Conservation (phyloP, 2,888 invertebrate genomes). For the Orgyia antiqua region DNA sequence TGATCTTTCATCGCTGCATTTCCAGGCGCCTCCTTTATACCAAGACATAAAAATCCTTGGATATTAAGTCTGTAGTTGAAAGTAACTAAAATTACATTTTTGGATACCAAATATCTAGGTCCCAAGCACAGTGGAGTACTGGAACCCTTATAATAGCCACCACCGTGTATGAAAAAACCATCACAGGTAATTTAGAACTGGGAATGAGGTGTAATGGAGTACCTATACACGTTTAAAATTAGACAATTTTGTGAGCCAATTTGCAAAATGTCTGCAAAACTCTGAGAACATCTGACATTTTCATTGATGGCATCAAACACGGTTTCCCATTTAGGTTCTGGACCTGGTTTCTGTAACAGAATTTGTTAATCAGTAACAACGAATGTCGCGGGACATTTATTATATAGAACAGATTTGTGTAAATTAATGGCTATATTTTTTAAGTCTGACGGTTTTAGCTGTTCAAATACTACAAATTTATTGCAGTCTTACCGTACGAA, state of each 20-base stretch:
- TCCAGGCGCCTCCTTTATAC: slow-evolving; percentile 57
- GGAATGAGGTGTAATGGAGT: slow-evolving; percentile 36
- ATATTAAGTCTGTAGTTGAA: slow-evolving; percentile 61
- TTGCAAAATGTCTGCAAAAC: slow-evolving; percentile 17
- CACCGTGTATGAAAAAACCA: slow-evolving; percentile 65
- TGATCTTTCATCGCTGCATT: slow-evolving; percentile 61
- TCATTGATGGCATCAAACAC: slow-evolving; percentile 52
- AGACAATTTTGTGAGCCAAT: slow-evolving; percentile 50
- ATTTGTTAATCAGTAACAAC: too few relatives aligned
- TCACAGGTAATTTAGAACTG: slow-evolving; percentile 43
- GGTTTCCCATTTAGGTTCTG: slow-evolving; percentile 50
- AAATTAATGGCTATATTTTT: too few relatives aligned
- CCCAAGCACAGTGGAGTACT: slow-evolving; percentile 43
- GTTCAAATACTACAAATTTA: too few relatives aligned
- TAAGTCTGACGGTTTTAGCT: too few relatives aligned
- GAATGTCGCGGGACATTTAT: too few relatives aligned
- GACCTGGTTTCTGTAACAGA: slow-evolving; percentile 56
- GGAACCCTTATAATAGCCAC: slow-evolving; percentile 55
- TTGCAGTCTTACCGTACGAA: too few relatives aligned
- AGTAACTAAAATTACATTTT: slow-evolving; percentile 54
- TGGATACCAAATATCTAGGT: slow-evolving; percentile 47
- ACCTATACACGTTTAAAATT: slow-evolving; percentile 49
- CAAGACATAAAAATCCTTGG: slow-evolving; percentile 52
- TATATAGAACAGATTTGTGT: too few relatives aligned
- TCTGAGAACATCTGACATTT: slow-evolving; percentile 46